Percentiles rank a stretch among this genome's conserved stretches.
Conservation (phyloP, 1,140 invertebrate genomes). For the Lysiphlebus fabarum region DNA sequence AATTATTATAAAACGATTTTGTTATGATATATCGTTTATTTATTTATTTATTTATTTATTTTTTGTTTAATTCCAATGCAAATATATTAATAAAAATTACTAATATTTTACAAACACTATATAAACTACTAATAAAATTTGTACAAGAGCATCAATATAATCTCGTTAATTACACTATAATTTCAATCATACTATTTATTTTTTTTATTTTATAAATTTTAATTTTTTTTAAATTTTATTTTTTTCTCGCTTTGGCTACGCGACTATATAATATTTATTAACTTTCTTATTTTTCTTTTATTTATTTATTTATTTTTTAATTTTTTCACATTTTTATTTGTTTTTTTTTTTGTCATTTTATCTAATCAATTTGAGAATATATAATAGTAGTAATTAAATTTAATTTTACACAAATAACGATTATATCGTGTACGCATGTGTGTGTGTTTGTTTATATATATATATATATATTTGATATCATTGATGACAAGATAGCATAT, state of each 20-base stretch:
- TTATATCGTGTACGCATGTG: not conserved
- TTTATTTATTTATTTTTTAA: not conserved
- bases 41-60: constrained; percentile 37
- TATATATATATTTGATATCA: no score
- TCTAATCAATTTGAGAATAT: no score
- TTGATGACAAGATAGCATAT: no score
- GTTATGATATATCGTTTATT: constrained; percentile 29
- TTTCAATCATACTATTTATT: no score
- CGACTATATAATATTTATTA: constrained; percentile 31
- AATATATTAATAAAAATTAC: constrained; percentile 45
- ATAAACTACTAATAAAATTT: constrained; percentile 44
- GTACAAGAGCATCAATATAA: constrained; percentile 45
- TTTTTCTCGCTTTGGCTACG: constrained; percentile 41
- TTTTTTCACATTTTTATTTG: no score
- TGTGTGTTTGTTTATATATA: no score
- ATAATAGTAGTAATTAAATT: no score
- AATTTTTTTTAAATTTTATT: constrained; percentile 25
- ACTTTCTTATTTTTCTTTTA: constrained; percentile 1
- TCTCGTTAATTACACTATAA: constrained; percentile 40
- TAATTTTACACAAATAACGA: not conserved
- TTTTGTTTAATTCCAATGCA: constrained; percentile 34
- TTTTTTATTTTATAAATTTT: constrained; percentile 26
- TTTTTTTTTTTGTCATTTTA: no score
- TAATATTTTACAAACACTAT: constrained; percentile 47
- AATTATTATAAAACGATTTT: not conserved